A percentile compares a stretch with the other conserved stretches of the same genome.
phyloP scores from a whole-genome alignment of 2,113 vertebrate genomes.

The Rhea pennata region DNA sequence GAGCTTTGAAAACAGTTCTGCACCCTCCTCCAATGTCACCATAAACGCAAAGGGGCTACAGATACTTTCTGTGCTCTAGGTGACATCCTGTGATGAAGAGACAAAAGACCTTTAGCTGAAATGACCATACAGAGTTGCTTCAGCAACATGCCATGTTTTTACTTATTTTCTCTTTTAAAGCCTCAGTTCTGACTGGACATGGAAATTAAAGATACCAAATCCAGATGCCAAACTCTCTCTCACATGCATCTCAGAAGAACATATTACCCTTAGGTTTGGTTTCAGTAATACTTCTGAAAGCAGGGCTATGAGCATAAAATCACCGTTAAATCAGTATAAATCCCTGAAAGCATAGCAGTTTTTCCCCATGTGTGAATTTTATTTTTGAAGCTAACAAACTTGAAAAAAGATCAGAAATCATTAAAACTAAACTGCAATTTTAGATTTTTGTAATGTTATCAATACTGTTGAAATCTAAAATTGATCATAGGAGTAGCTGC shows the following conservation, averaged over 20 bases:
- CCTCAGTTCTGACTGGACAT: background rate
- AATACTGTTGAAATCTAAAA: background rate
- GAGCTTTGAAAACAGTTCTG: background rate
- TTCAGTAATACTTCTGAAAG: background rate
- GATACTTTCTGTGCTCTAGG: background rate
- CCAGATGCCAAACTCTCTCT: background rate
- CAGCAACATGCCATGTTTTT: accelerated
- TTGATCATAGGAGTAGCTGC: background rate
- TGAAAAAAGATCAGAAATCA: background rate
- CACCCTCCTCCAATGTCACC: background rate
- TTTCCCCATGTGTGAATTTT: background rate
- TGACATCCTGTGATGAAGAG: background rate
- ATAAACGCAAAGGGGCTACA: background rate
- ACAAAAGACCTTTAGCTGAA: background rate
- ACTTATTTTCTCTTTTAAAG: background rate
- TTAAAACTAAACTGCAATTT: background rate
- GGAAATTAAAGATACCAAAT: background rate
- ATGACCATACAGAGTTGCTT: background rate
- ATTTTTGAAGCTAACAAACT: background rate
- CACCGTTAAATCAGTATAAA: conserved; percentile 18
- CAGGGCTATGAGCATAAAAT: background rate
- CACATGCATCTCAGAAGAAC: background rate
- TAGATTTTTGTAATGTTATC: background rate
- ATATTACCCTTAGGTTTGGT: background rate
- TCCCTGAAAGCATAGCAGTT: background rate